These are phyloP conservation scores for Aplysia californica DNA, from an alignment of 1,140 invertebrate species.

Conservation along the genomic window DNA sequence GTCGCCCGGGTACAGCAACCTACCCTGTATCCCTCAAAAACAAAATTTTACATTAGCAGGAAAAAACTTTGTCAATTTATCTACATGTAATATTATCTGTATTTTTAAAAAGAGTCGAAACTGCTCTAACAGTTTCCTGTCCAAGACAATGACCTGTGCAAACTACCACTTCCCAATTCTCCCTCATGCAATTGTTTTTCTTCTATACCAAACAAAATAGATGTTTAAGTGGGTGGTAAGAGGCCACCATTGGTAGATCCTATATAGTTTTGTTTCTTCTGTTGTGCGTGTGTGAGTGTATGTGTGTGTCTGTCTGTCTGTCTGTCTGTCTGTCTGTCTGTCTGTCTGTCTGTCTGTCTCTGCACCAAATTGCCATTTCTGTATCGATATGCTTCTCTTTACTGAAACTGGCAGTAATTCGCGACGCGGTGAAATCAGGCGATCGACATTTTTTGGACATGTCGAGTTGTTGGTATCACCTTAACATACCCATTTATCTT, in stretches of 20 bases:
- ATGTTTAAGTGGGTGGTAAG: background rate
- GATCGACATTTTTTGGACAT: background rate
- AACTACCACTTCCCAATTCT: background rate
- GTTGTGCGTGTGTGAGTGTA: background rate
- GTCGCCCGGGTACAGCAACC: no score
- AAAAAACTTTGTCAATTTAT: no score
- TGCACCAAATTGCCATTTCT: background rate
- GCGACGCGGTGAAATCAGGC: background rate
- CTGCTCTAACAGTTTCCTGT: no score
- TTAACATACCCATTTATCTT: no score
- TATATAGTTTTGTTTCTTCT: background rate
- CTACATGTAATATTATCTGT: no score
- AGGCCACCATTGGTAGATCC: background rate
- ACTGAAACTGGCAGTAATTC: background rate
- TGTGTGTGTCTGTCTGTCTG: background rate
- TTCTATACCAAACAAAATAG: background rate
- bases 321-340: background rate
- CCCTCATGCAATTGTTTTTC: background rate
- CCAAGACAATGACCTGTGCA: no score
- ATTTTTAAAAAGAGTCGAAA: no score
- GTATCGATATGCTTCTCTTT: background rate
- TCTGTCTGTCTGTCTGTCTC: background rate
- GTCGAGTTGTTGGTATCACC: background rate
- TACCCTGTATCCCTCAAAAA: no score
- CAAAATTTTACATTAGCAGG: no score